Evolutionary conservation across 2,113 vertebrate genomes (phyloP).

Genomic region (Colistium nudipinnis): DNA sequence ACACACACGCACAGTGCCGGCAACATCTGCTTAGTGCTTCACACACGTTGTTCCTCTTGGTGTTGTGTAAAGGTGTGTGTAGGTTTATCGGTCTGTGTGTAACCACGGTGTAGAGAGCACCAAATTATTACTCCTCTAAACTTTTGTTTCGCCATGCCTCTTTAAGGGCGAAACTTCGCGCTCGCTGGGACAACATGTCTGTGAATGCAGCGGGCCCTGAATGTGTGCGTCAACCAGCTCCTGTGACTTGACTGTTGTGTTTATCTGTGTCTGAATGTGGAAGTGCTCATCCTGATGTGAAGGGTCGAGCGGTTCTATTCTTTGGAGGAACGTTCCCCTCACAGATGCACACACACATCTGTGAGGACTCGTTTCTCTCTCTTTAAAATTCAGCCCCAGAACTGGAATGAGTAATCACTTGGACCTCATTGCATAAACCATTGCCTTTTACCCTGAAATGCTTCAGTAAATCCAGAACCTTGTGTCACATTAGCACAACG

Average conservation of each 20-base stretch:
- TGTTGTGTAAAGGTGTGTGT: not conserved
- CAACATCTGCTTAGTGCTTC: too few relatives aligned
- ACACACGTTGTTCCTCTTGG: not conserved
- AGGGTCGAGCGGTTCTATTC: constrained; percentile 16
- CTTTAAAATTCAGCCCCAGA: not conserved
- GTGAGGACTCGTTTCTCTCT: not conserved
- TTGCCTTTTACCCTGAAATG: not conserved
- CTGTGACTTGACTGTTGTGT: constrained; percentile 31
- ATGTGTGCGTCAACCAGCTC: constrained; percentile 36
- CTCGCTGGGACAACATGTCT: constrained; percentile 12
- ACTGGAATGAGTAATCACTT: not conserved
- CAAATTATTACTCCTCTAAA: too few relatives aligned
- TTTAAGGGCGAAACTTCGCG: constrained; percentile 14
- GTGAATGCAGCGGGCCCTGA: constrained; percentile 29
- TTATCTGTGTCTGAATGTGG: constrained; percentile 12
- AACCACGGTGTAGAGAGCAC: too few relatives aligned
- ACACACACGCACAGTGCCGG: constrained; percentile 20
- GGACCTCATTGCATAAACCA: not conserved
- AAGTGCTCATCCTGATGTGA: constrained; percentile 24
- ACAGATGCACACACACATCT: not conserved
- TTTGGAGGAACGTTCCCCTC: constrained; percentile 6
- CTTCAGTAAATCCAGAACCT: not conserved
- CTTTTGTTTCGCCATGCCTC: not conserved
- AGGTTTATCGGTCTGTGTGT: not conserved
- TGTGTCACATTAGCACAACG: too few relatives aligned